Conservation (phyloP, 1,140 invertebrate genomes). For the Spodoptera frugiperda region DNA sequence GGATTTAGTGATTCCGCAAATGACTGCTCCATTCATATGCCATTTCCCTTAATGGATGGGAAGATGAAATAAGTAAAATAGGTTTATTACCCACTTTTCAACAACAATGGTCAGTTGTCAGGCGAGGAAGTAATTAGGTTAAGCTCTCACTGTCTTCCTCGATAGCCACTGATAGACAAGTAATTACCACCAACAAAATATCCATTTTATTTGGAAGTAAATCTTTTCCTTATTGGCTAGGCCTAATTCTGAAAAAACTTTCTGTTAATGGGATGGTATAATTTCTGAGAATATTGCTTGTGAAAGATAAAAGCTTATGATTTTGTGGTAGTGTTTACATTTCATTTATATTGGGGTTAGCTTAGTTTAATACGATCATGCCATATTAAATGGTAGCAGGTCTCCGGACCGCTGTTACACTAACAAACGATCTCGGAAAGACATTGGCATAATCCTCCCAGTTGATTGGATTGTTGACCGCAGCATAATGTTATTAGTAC, state of each 20-base stretch:
- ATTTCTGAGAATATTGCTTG: neutral
- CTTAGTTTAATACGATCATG: no score
- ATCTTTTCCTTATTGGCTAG: neutral
- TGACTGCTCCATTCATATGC: conserved; percentile 33
- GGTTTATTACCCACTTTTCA: conserved; percentile 34
- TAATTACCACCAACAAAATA: conserved; percentile 29
- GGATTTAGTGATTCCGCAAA: conserved; percentile 16
- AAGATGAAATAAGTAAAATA: conserved; percentile 38
- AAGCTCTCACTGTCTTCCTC: conserved; percentile 20
- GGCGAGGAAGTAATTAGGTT: conserved; percentile 49
- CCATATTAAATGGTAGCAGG: no score
- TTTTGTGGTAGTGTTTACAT: no score
- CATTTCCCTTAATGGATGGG: conserved; percentile 36
- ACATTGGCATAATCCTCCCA: conserved; percentile 30
- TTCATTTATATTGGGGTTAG: no score
- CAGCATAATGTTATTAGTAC: conserved; percentile 36
- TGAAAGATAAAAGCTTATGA: neutral
- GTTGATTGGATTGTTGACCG: conserved; percentile 40
- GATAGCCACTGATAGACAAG: conserved; percentile 11
- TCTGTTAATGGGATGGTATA: neutral
- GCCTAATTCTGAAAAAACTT: neutral
- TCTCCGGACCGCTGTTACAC: neutral
- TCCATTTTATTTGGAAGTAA: conserved; percentile 18
- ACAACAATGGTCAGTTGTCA: conserved; percentile 43
- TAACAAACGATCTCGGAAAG: conserved; percentile 16